Conservation (phyloP, 2,888 invertebrate species). For the Ectemnius continuus region DNA sequence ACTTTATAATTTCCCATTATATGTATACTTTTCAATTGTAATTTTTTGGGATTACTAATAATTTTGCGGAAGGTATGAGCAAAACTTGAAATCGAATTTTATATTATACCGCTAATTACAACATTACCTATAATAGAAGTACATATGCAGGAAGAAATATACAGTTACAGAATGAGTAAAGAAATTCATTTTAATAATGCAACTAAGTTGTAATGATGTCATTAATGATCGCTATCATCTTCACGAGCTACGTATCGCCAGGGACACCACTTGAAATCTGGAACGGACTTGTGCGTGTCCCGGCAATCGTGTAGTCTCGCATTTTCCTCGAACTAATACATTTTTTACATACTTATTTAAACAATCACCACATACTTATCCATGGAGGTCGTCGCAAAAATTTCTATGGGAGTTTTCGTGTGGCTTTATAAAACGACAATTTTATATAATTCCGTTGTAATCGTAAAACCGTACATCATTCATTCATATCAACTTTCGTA, state of each 20-base stretch:
- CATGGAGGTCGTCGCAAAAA: constrained; percentile 50
- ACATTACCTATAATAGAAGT: constrained; percentile 50
- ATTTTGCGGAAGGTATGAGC: constrained; percentile 44
- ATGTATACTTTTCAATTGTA: constrained; percentile 37
- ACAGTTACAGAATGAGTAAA: constrained; percentile 37
- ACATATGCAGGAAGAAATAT: constrained; percentile 49
- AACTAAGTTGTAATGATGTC: constrained; percentile 48
- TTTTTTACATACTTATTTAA: constrained; percentile 47
- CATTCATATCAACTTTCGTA: constrained; percentile 18
- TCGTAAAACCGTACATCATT: constrained; percentile 1
- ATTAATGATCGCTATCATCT: constrained; percentile 31
- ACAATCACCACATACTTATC: constrained; percentile 50
- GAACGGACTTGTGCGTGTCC: constrained; percentile 14
- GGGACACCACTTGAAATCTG: constrained; percentile 24
- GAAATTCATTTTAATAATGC: constrained; percentile 47
- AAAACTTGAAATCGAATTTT: constrained; percentile 51
- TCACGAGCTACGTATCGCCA: constrained; percentile 27
- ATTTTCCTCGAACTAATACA: constrained; percentile 39
- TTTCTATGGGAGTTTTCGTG: constrained; percentile 29
- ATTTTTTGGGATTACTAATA: constrained; percentile 41
- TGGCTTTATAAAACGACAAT: constrained; percentile 8
- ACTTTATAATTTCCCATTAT: constrained; percentile 53
- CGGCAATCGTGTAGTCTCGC: no score
- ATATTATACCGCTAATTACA: constrained; percentile 45
- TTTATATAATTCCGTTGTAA: constrained; percentile 14